Evolutionary conservation across 2,888 invertebrate species (phyloP).

Genomic region (Chrysodeixis includens): DNA sequence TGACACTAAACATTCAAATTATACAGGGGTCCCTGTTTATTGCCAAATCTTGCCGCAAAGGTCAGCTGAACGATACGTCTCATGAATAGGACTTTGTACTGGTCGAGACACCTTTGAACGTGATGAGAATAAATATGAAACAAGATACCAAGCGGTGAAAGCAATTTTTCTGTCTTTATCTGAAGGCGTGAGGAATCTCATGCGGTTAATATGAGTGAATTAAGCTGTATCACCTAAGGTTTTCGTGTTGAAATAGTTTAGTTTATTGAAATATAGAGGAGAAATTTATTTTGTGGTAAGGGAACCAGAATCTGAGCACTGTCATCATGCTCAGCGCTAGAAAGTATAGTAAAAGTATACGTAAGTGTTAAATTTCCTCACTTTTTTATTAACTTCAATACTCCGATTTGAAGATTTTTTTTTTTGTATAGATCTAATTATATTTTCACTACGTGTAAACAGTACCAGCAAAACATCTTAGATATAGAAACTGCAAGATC

Average conservation of each 20-base stretch:
- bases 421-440: no score
- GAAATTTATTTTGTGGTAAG: no score
- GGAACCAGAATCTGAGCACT: no score
- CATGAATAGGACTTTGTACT: slow-evolving; percentile 70
- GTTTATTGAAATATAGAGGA: background rate
- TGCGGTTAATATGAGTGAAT: slow-evolving; percentile 6
- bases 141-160: slow-evolving; percentile 6
- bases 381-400: no score
- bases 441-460: no score
- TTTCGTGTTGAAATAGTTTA: background rate
- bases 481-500: background rate
- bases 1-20: slow-evolving; percentile 68
- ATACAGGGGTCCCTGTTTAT: slow-evolving; percentile 63
- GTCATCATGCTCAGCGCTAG: no score
- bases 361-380: no score
- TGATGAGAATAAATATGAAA: slow-evolving; percentile 28
- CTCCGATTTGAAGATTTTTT: no score
- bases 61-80: slow-evolving; percentile 64
- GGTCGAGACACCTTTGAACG: slow-evolving; percentile 64
- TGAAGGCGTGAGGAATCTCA: slow-evolving; percentile 1
- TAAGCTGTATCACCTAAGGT: background rate
- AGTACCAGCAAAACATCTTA: no score
- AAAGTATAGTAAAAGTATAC: no score
- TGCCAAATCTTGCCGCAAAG: slow-evolving; percentile 66
- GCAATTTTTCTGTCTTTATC: slow-evolving; percentile 7